Conservation (phyloP, 1,140 invertebrate species). For the Octopus sinensis region DNA sequence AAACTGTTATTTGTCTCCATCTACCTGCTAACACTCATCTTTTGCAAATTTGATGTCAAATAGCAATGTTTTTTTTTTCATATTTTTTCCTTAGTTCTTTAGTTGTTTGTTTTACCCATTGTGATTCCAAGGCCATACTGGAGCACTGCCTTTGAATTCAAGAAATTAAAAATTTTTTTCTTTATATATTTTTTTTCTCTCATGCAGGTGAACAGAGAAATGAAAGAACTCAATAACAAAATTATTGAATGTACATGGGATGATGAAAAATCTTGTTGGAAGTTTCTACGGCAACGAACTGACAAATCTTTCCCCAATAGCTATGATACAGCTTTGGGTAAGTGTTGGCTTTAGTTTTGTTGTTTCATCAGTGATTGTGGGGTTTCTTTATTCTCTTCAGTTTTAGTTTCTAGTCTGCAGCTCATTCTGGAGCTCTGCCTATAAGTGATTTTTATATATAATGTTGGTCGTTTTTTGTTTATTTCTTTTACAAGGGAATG, state of each 20-base stretch:
- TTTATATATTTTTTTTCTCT: neutral
- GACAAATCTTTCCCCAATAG: slow-evolving; percentile 97
- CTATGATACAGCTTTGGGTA: slow-evolving; percentile 75
- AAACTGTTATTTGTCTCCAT: no score
- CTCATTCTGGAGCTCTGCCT: no score
- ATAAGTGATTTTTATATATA: neutral
- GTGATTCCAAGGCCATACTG: neutral
- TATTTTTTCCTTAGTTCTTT: no score
- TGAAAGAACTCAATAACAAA: slow-evolving; percentile 82
- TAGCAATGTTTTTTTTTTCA: no score
- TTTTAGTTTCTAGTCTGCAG: neutral
- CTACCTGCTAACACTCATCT: no score
- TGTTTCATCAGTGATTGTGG: slow-evolving; percentile 7
- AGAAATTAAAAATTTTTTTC: neutral
- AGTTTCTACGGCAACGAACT: slow-evolving; percentile 91
- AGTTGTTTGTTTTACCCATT: neutral
- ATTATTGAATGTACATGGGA: slow-evolving; percentile 89
- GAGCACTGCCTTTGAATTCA: neutral
- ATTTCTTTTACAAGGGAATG: no score
- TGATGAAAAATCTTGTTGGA: slow-evolving; percentile 70
- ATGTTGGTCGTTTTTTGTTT: no score
- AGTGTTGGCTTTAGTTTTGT: slow-evolving; percentile 19
- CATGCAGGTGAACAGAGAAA: slow-evolving; percentile 63
- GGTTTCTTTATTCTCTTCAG: slow-evolving; percentile 23
- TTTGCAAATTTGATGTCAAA: no score